These are phyloP conservation scores for Blennius ocellaris DNA, from an alignment of 2,113 vertebrate species.

Conservation along the genomic window DNA sequence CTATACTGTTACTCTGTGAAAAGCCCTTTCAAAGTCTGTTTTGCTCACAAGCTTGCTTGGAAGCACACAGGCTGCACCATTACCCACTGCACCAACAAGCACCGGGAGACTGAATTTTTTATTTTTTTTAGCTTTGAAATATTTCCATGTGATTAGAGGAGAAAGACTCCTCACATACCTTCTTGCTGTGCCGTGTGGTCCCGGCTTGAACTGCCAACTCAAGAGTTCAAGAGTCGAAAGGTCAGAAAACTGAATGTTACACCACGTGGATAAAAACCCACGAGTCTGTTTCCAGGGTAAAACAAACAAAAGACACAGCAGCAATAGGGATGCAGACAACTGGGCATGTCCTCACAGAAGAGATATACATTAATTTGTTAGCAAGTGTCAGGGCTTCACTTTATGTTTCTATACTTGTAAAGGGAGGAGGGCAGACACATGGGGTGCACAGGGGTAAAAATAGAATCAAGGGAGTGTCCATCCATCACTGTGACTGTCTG, in stretches of 20 bases:
- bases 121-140: neutral
- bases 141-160: conserved; percentile 27
- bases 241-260: conserved; percentile 30
- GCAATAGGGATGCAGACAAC: conserved; percentile 5
- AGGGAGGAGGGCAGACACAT: conserved; percentile 43
- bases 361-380: conserved; percentile 2
- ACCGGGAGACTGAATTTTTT: conserved; percentile 4
- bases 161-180: conserved; percentile 20
- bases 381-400: conserved; percentile 35
- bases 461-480: conserved; percentile 68
- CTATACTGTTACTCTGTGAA: too few relatives aligned
- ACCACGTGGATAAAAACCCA: conserved; percentile 23
- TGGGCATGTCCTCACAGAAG: conserved; percentile 3
- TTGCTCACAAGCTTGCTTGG: neutral
- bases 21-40: too few relatives aligned
- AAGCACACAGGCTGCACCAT: neutral
- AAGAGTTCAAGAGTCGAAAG: conserved; percentile 2
- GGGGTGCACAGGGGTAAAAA: conserved; percentile 61
- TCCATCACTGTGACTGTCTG: conserved; percentile 73
- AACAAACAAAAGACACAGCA: conserved; percentile 17
- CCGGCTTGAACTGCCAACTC: conserved; percentile 19
- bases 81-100: conserved; percentile 10
- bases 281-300: conserved; percentile 4
- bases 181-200: conserved; percentile 1
- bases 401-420: conserved; percentile 22